Percentiles rank a stretch among this genome's conserved stretches.
Evolutionary conservation across 2,113 vertebrate genomes (phyloP).

Genomic region (Dipodomys stephensi): DNA sequence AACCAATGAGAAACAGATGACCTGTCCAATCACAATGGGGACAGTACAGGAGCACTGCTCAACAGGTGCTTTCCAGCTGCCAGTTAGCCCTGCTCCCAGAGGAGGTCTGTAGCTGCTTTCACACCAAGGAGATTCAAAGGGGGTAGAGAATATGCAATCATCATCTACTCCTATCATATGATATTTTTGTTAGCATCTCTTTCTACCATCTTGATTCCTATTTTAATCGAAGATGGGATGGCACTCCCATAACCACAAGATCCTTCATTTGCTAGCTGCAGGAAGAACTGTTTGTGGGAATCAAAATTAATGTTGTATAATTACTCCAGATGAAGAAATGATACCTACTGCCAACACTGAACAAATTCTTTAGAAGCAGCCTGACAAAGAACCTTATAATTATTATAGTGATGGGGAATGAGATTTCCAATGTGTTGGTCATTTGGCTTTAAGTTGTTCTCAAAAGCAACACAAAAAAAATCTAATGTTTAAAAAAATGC

Average conservation of each 20-base stretch:
- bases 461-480: not conserved
- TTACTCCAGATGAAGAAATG: not conserved
- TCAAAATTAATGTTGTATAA: not conserved
- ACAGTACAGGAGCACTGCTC: not conserved
- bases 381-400: no score
- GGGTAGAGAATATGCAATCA: not conserved
- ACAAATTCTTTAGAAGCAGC: not conserved
- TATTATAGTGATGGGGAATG: not conserved
- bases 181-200: not conserved
- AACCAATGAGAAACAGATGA: slow-evolving; percentile 71
- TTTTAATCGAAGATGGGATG: not conserved
- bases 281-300: not conserved
- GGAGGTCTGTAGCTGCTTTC: slow-evolving; percentile 2
- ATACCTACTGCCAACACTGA: accelerated
- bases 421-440: not conserved
- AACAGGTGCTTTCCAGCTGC: slow-evolving; percentile 66
- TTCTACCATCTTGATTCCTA: not conserved
- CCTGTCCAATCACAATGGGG: slow-evolving; percentile 30
- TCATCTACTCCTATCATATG: not conserved
- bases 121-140: not conserved
- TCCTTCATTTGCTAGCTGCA: not conserved
- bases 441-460: not conserved
- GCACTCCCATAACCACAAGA: not conserved
- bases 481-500: not conserved
- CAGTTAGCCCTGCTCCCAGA: not conserved